A percentile compares a stretch with the other conserved stretches of the same genome.
Evolutionary conservation across 2,888 invertebrate genomes (phyloP).

Genomic region (Carpatolechia fugitivella): DNA sequence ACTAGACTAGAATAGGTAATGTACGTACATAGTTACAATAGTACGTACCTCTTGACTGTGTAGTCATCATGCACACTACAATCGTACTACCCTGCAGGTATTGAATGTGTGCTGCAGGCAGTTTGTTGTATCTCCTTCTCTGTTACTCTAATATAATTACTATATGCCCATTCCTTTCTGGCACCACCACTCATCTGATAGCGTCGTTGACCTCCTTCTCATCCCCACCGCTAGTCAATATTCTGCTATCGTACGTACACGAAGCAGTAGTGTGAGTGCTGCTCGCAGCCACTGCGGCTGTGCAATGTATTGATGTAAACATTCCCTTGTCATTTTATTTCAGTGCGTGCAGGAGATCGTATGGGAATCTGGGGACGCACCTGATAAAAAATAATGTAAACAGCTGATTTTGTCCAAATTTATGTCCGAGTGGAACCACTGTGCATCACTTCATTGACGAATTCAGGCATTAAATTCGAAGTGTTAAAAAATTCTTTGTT

Average conservation of each 20-base stretch:
- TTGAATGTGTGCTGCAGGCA: slow-evolving; percentile 30
- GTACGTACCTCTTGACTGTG: no score
- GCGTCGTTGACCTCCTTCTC: slow-evolving; percentile 70
- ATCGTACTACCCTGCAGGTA: no score
- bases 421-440: slow-evolving; percentile 1
- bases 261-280: slow-evolving; percentile 48
- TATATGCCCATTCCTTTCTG: slow-evolving; percentile 35
- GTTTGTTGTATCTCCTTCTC: slow-evolving; percentile 54
- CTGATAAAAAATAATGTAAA: slow-evolving; percentile 53
- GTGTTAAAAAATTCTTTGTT: slow-evolving; percentile 32
- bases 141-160: slow-evolving; percentile 16
- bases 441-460: background rate
- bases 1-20: no score
- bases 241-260: slow-evolving; percentile 36
- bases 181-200: slow-evolving; percentile 34
- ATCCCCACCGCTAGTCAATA: slow-evolving; percentile 59
- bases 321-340: slow-evolving; percentile 67
- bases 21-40: background rate
- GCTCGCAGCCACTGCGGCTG: slow-evolving; percentile 49
- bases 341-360: slow-evolving; percentile 65
- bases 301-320: slow-evolving; percentile 72
- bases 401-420: slow-evolving; percentile 49
- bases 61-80: no score
- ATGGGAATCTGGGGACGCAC: slow-evolving; percentile 49
- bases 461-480: slow-evolving; percentile 26